Evolutionary conservation across 2,888 invertebrate species (phyloP), one percentile per base, ranked within the genome.

Genomic region (Lymantria dispar): DNA sequence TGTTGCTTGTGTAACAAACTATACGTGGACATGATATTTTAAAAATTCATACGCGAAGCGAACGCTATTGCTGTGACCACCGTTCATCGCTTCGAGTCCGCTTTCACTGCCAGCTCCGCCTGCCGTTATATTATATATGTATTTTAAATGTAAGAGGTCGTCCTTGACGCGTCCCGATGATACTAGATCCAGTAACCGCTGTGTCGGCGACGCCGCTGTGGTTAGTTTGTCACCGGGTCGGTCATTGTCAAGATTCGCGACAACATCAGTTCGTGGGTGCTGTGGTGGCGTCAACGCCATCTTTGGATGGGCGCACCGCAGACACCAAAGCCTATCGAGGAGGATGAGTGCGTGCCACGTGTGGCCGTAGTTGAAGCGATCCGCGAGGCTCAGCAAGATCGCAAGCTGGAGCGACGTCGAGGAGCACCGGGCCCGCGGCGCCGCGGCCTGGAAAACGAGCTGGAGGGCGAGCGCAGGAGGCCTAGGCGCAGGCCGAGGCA

Each of bases 271-370:
- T 85, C 85, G 83, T 90, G 90, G 90, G 87, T 88, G 72, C 83
- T 89, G 89, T 87, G 90, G 90, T 87, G 88, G 88, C 88, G 89
- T 82, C 82, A 85, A 74, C 83, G 86, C 74, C 88, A 83, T 87
- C 85, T 87, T 83, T 83, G 87, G 85, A 87, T 87, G 86, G 88
- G 89, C 87, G 88, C 88, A 77, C 88, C 90, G 85, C 89, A 87
- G 85, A 85, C 86, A 82, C 89, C 86, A 48, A 87, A 83, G 72
- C 78, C 72, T 50, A 81, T 87, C 53, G 86, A 86, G 54, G 86
- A 87, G 47, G 85, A 89, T 83, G 89, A 87, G 48, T 78, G 75
- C 78, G 72, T 79, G 68, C 87, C 86, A 8, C 78, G 74, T 50
- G 74, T 86, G 80, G 82, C 82, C 72, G 59, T 87, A 74, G 80